phyloP scores from a whole-genome alignment of 2,113 vertebrate species.

The Myotis lucifugus region DNA sequence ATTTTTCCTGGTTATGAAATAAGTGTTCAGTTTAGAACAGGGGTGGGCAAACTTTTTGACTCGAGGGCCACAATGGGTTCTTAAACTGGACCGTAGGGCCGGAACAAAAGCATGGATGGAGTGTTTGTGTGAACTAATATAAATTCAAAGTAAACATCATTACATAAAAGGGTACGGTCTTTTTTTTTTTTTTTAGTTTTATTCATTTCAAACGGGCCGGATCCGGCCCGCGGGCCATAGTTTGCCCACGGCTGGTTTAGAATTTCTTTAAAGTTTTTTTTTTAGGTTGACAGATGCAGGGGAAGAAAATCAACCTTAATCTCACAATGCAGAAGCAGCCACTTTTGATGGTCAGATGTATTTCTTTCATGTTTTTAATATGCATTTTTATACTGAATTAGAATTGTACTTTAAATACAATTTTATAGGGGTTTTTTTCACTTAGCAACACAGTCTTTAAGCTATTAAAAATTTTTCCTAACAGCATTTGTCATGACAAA shows the following conservation, averaged over 20 bases:
- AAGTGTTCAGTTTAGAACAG: slow-evolving; percentile 11
- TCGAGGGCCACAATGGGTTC: too few species aligned
- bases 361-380: neutral
- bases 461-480: neutral
- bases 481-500: neutral
- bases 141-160: too few species aligned
- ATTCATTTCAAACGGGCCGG: too few species aligned
- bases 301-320: neutral
- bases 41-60: too few species aligned
- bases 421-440: neutral
- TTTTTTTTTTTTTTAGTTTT: too few species aligned
- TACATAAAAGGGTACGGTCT: too few species aligned
- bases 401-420: neutral
- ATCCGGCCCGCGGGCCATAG: too few species aligned
- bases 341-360: neutral
- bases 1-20: neutral
- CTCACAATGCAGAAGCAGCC: neutral
- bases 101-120: too few species aligned
- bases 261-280: neutral
- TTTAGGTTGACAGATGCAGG: neutral
- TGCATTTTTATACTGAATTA: slow-evolving; percentile 36
- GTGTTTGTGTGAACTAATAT: too few species aligned
- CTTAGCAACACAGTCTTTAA: neutral
- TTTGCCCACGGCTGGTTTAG: too few species aligned
- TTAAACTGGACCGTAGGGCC: too few species aligned